phyloP scores from a whole-genome alignment of 1,140 invertebrate genomes.

The Neoseiulus cucumeris region DNA sequence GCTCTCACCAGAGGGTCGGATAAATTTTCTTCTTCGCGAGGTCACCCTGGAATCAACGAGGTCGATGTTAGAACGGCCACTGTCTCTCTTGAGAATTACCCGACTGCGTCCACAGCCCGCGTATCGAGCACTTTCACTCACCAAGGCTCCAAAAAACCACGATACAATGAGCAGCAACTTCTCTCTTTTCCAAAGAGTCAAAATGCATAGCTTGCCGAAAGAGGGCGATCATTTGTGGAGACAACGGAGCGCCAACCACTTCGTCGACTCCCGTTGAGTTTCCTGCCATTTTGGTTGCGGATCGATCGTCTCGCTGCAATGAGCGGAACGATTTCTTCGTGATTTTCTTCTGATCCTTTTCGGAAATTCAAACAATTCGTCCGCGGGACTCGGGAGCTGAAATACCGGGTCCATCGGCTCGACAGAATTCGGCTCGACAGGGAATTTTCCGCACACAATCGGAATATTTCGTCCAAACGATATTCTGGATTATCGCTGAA shows the following conservation, averaged over 20 bases:
- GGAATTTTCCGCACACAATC: too few relatives aligned
- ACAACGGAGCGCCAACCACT: neutral
- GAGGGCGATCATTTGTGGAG: conserved; percentile 14
- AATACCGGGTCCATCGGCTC: too few relatives aligned
- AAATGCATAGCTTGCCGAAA: conserved; percentile 13
- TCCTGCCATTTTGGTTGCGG: too few relatives aligned
- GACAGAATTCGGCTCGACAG: too few relatives aligned
- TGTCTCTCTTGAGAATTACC: neutral
- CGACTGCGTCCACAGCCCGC: neutral
- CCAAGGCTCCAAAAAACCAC: conserved; percentile 30
- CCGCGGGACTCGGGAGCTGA: too few relatives aligned
- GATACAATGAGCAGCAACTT: conserved; percentile 23
- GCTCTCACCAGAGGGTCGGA: conserved; percentile 34
- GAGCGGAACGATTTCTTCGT: too few relatives aligned
- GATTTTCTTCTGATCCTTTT: too few relatives aligned
- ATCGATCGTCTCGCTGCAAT: too few relatives aligned
- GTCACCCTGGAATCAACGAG: conserved; percentile 28
- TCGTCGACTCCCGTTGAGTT: neutral
- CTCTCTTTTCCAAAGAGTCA: conserved; percentile 10
- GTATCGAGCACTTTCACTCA: conserved; percentile 17
- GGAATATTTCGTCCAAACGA: too few relatives aligned
- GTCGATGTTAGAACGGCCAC: conserved; percentile 8
- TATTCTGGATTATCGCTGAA: too few relatives aligned
- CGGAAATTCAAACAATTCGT: too few relatives aligned
- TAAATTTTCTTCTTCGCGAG: too few relatives aligned